Conservation (phyloP, 2,113 vertebrate genomes). For the Peromyscus californicus region DNA sequence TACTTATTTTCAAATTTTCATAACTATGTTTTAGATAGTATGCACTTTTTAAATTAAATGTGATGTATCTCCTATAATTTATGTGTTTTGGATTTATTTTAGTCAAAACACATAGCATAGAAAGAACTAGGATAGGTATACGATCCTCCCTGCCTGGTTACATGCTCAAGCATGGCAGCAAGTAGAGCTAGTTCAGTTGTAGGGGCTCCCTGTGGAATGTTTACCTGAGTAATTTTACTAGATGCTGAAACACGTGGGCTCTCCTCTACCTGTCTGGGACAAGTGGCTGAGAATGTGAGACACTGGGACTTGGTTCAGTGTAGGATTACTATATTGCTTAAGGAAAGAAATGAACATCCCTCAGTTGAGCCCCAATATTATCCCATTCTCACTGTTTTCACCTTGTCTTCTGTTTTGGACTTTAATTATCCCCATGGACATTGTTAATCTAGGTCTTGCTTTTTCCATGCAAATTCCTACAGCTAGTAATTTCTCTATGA, state of each 20-base stretch:
- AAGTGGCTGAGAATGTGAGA: not conserved
- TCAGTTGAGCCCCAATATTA: not conserved
- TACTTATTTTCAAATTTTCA: not conserved
- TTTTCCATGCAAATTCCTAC: not conserved
- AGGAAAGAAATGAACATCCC: too few relatives aligned
- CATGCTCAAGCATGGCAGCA: not conserved
- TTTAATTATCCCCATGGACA: not conserved
- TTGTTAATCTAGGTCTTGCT: not conserved
- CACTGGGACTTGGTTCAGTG: accelerated
- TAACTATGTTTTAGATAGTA: not conserved
- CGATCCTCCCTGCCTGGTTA: not conserved
- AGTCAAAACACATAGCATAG: not conserved
- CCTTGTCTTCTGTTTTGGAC: not conserved
- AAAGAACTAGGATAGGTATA: not conserved
- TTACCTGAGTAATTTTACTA: not conserved
- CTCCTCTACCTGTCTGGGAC: not conserved
- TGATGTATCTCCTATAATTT: not conserved
- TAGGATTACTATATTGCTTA: not conserved
- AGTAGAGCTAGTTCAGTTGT: not conserved
- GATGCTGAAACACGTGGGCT: too few relatives aligned
- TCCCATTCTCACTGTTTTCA: not conserved
- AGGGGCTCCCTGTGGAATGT: not conserved
- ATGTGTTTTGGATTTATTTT: not conserved
- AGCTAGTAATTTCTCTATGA: not conserved
- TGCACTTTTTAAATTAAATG: not conserved